Conservation (phyloP, 2,113 vertebrate genomes). For the Bubo blakistoni region DNA sequence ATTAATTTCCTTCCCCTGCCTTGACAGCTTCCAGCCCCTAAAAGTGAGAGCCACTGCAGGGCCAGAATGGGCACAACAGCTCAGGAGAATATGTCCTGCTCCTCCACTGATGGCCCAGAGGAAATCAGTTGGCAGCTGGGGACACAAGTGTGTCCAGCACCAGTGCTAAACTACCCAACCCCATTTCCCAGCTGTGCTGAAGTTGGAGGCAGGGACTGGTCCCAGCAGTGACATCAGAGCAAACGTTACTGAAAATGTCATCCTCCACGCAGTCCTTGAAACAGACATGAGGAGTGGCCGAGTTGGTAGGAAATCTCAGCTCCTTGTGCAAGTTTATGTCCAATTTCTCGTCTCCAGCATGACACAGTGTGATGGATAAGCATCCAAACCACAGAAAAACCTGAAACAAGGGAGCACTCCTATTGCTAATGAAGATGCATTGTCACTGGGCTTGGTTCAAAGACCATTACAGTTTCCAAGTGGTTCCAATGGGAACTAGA, state of each 20-base stretch:
- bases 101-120: not conserved
- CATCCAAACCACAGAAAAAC: not conserved
- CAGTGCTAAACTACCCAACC: not conserved
- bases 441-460: not conserved
- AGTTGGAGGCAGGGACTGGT: not conserved
- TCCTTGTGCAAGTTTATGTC: not conserved
- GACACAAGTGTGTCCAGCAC: not conserved
- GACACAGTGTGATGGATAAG: slow-evolving; percentile 2
- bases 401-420: not conserved
- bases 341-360: not conserved
- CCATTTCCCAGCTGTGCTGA: not conserved
- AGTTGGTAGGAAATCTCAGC: not conserved
- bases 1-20: not conserved
- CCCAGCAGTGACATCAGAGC: not conserved
- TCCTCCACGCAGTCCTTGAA: not conserved
- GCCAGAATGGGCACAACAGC: not conserved
- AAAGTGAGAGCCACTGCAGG: not conserved
- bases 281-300: not conserved
- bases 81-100: not conserved
- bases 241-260: not conserved
- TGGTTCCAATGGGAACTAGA: not conserved
- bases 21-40: not conserved
- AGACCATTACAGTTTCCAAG: not conserved
- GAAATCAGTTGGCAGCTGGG: not conserved
- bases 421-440: slow-evolving; percentile 43